Evolutionary conservation across 2,113 vertebrate species (phyloP), one percentile per base, ranked within the genome.

Genomic region (Thymallus thymallus): DNA sequence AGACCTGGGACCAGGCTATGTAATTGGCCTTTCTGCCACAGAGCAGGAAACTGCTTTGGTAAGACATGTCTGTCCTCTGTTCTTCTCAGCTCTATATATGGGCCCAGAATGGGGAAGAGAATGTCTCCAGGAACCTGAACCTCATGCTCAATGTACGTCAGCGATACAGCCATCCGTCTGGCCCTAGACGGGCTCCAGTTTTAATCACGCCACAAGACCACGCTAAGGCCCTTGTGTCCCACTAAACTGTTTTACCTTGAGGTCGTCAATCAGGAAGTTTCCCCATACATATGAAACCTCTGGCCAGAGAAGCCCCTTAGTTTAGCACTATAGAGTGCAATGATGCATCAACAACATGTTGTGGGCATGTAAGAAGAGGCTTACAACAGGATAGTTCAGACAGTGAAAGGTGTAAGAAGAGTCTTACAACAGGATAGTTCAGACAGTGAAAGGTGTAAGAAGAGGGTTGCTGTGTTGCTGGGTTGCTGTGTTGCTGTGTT

Each of bases 81-180:
- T 12, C 14, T 61, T 12, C 70, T 32, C 13, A 16, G 51, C 68
- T 67, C 51, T 75, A 71, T 71, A 68, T 74, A 24, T 24, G 68
- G 62, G 24, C 18, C 64, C 24, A 58, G 48, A 71, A 68, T 51
- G 56, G 35, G 72, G 72, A 71, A 71, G 51, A 41, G 46, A 16
- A 20, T 1, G 16, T 32, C 51, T 23, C 64, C 72, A 79, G 72
- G 68, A 68, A 75, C 51, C 30, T 1, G 1, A 66, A 29, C 46
- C 61, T 46, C n/a, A 13, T 35, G 69, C 66, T 46, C 35, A 30
- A 23, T 56, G 4, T 60, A 66, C 35, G 68, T 79, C 32, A 79
- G n/a, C 56, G 7, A 51, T 26, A 24, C 14, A 0, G 7, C 35
- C 35, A 41, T 9, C 7, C 35, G 72, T 75, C 68, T 32, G 14